These are phyloP conservation scores for Hemiscyllium ocellatum DNA, from an alignment of 2,113 vertebrate species.

Conservation along the genomic window DNA sequence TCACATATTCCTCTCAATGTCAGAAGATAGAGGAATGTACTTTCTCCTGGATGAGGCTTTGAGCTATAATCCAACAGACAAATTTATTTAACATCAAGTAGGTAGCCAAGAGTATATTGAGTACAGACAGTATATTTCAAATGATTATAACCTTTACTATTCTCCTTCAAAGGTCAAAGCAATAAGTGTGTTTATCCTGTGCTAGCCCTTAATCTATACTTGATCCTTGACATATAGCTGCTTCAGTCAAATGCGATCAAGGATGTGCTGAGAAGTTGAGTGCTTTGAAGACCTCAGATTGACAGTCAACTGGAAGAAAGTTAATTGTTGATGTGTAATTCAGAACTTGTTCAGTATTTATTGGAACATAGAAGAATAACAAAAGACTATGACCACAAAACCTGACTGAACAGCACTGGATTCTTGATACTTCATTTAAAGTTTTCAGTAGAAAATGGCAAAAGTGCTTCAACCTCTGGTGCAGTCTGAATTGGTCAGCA, in stretches of 20 bases:
- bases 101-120: background rate
- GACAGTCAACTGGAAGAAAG: background rate
- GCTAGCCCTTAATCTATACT: background rate
- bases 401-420: background rate
- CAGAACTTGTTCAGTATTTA: background rate
- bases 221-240: background rate
- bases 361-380: background rate
- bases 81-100: slow-evolving; percentile 5
- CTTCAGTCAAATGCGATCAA: background rate
- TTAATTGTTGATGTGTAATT: background rate
- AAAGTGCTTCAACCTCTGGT: background rate
- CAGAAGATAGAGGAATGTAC: background rate
- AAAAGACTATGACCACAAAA: background rate
- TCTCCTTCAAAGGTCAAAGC: slow-evolving; percentile 8
- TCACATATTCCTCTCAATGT: background rate
- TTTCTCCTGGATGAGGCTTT: background rate
- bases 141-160: background rate
- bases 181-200: background rate
- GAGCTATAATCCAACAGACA: background rate
- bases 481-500: background rate
- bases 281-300: background rate
- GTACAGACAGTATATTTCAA: background rate
- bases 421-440: background rate
- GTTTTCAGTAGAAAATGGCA: background rate
- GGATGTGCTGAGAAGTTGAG: background rate